phyloP scores from a whole-genome alignment of 2,797 vertebrate genomes.

The Otus scops region DNA sequence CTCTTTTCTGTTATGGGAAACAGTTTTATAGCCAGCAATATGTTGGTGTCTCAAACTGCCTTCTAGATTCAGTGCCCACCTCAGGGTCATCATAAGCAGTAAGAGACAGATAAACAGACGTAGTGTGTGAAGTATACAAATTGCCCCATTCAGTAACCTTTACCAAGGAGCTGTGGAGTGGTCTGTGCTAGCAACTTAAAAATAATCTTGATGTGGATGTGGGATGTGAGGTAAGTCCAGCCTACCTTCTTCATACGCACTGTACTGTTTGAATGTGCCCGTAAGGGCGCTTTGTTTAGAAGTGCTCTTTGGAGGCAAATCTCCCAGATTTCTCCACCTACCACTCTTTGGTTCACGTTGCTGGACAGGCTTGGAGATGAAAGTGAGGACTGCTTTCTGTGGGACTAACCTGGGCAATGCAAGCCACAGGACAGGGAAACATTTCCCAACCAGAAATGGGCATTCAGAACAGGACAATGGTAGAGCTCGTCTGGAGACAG shows the following conservation, averaged over 20 bases:
- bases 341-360: not conserved
- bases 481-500: not conserved
- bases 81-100: not conserved
- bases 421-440: not conserved
- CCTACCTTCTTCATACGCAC: not conserved
- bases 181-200: not conserved
- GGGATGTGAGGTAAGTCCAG: not conserved
- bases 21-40: not conserved
- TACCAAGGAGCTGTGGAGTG: not conserved
- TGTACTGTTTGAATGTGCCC: not conserved
- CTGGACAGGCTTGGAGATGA: rapidly evolving
- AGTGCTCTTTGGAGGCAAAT: not conserved
- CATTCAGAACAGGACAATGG: not conserved
- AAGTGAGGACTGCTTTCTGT: not conserved
- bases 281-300: not conserved
- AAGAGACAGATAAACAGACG: not conserved
- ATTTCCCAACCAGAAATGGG: not conserved
- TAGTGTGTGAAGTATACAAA: not conserved
- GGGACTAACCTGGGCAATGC: not conserved
- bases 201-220: not conserved
- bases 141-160: not conserved
- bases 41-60: not conserved
- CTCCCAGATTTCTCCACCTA: not conserved
- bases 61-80: not conserved
- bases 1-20: not conserved